Evolutionary conservation across 92 coral and sea anemone species (phyloP).

Genomic region (Micromussa lordhowensis): DNA sequence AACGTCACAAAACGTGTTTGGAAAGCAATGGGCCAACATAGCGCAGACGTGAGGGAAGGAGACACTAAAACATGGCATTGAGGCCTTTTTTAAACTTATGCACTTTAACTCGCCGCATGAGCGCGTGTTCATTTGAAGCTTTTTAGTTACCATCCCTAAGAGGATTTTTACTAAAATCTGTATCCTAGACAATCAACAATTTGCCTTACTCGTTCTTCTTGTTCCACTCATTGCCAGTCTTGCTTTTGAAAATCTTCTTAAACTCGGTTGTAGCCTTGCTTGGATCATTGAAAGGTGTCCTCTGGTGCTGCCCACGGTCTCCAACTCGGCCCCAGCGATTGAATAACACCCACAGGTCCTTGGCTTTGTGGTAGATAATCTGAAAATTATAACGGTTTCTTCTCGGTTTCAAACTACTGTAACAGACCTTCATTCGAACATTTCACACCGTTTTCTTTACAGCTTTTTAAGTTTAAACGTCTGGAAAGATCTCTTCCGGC

Average conservation of each 20-base stretch:
- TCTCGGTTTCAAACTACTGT: neutral
- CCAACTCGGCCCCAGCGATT: slow-evolving; percentile 94
- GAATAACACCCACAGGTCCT: slow-evolving; percentile 84
- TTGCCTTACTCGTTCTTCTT: slow-evolving; percentile 72
- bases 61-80: too few species aligned
- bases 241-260: slow-evolving; percentile 84
- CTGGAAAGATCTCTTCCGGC: neutral
- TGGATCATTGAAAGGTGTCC: slow-evolving; percentile 79
- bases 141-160: too few species aligned
- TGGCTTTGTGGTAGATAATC: slow-evolving; percentile 85
- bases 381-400: neutral
- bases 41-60: too few species aligned
- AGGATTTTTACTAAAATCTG: too few species aligned
- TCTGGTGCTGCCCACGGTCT: slow-evolving; percentile 85
- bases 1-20: too few species aligned
- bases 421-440: neutral
- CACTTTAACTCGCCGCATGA: too few species aligned
- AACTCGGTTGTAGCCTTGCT: slow-evolving; percentile 79
- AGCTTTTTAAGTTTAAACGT: neutral
- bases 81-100: too few species aligned
- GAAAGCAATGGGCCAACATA: too few species aligned
- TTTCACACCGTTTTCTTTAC: neutral
- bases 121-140: too few species aligned
- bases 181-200: neutral
- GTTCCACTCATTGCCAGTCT: slow-evolving; percentile 87